Base-by-base conservation (phyloP, 1,140 invertebrate genomes). In the Cydia fagiglandana region DNA sequence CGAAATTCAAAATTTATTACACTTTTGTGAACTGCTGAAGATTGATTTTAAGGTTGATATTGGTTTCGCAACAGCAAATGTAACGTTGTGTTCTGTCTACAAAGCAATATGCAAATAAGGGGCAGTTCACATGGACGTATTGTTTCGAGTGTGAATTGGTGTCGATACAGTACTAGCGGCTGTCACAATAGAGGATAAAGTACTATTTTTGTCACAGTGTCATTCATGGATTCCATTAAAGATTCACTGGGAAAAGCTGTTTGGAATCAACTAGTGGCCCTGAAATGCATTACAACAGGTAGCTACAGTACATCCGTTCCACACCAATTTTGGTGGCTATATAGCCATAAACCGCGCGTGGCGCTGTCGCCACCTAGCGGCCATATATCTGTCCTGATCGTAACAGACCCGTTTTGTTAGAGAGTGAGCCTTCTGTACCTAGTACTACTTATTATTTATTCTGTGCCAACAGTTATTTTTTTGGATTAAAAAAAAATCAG, bases 71-170 rank as follows among this genome's bases (percentile, higher is more conserved):
- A 9, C 15, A 4, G 64, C 24, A 68, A 28, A n/a, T 68, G 24
- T 68, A 68, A 34, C 4, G 12, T 68, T 30, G 64, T 68, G 28
- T 38, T 68, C 28, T 2, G 64, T 53, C 68, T 45, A 81, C 79
- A 80, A 79, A 79, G 77, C 61, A 20, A 73, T 78, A 83, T 83
- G 82, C 79, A 83, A 83, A 81, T 81, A 78, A 64, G 68, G 78
- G 80, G 78, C 81, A 79, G 77, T 83, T 83, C 82, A 74, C 82
- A 83, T 80, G 82, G 80, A 56, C 80, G 77, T 74, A 80, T 79
- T 81, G 78, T 80, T 80, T 70, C 45, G 64, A 75, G 76, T 77
- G 78, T 75, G 80, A 80, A 83, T 66, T 20, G 64, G 74, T 76
- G 78, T 77, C 80, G 74, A 83, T 83, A 80, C 73, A 70, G n/a